Conservation (phyloP, 2,888 invertebrate species). For the Endomychus coccineus region DNA sequence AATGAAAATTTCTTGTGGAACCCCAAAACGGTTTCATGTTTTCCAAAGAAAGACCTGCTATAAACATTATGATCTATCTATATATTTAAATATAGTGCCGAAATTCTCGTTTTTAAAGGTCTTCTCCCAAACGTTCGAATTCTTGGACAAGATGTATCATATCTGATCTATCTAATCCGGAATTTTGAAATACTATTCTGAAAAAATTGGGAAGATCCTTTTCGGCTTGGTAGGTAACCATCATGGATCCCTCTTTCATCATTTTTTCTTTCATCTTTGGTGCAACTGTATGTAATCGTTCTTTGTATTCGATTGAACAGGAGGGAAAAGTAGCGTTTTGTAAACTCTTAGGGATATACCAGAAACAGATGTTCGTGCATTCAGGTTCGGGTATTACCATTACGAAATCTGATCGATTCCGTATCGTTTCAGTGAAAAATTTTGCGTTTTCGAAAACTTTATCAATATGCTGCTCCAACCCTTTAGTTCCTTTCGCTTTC, state of each 20-base stretch:
- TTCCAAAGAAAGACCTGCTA: too few relatives aligned
- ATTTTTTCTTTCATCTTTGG: slow-evolving; percentile 90
- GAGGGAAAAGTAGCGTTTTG: slow-evolving; percentile 42
- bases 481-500: slow-evolving; percentile 85
- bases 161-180: slow-evolving; percentile 73
- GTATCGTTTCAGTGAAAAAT: slow-evolving; percentile 61
- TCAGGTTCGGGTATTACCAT: slow-evolving; percentile 73
- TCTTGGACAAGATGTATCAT: slow-evolving; percentile 83
- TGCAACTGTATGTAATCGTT: slow-evolving; percentile 71
- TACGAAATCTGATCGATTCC: slow-evolving; percentile 62
- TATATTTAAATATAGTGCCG: too few relatives aligned
- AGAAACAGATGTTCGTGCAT: slow-evolving; percentile 93
- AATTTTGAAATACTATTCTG: slow-evolving; percentile 88
- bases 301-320: slow-evolving; percentile 48
- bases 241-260: slow-evolving; percentile 92
- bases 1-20: too few relatives aligned
- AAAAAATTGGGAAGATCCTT: slow-evolving; percentile 87
- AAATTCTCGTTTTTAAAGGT: too few relatives aligned
- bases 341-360: slow-evolving; percentile 82
- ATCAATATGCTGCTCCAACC: slow-evolving; percentile 71
- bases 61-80: too few relatives aligned
- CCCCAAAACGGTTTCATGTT: too few relatives aligned
- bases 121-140: slow-evolving; percentile 82
- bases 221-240: slow-evolving; percentile 93
- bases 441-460: slow-evolving; percentile 68